These are phyloP conservation scores for Trissoscelio sp. DNA, from an alignment of 2,888 invertebrate species.

Conservation along the genomic window DNA sequence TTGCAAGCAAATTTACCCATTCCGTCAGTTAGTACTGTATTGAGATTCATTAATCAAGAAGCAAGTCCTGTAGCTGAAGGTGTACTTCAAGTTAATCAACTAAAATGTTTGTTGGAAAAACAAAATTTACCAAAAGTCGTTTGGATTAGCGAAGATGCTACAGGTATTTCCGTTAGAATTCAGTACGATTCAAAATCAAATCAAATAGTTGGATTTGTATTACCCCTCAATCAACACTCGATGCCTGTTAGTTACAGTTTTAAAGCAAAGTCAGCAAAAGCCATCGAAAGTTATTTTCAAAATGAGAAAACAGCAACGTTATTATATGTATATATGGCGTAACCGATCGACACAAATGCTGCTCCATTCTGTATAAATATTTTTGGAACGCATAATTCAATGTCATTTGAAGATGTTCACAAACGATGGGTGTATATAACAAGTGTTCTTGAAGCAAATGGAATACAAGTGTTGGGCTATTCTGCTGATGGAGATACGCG, in stretches of 20 bases:
- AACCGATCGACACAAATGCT: slow-evolving; percentile 62
- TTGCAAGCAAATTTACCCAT: slow-evolving; percentile 21
- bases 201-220: slow-evolving; percentile 71
- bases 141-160: slow-evolving; percentile 43
- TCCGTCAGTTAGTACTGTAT: slow-evolving; percentile 2
- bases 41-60: slow-evolving; percentile 6
- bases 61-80: slow-evolving; percentile 6
- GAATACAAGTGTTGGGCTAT: background rate
- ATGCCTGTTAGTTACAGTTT: slow-evolving; percentile 62
- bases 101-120: slow-evolving; percentile 61
- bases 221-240: slow-evolving; percentile 67
- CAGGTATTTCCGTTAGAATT: slow-evolving; percentile 63
- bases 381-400: slow-evolving; percentile 73
- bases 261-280: slow-evolving; percentile 61
- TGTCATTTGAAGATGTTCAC: slow-evolving; percentile 67
- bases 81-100: slow-evolving; percentile 17
- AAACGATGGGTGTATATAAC: slow-evolving; percentile 58
- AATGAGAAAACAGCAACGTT: slow-evolving; percentile 51
- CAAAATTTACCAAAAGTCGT: slow-evolving; percentile 59
- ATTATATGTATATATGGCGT: slow-evolving; percentile 20
- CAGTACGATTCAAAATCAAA: slow-evolving; percentile 67
- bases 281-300: slow-evolving; percentile 63
- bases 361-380: slow-evolving; percentile 71
- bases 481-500: background rate
- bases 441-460: background rate